Evolutionary conservation across 2,888 invertebrate genomes (phyloP).

Genomic region (Brenthis ino): DNA sequence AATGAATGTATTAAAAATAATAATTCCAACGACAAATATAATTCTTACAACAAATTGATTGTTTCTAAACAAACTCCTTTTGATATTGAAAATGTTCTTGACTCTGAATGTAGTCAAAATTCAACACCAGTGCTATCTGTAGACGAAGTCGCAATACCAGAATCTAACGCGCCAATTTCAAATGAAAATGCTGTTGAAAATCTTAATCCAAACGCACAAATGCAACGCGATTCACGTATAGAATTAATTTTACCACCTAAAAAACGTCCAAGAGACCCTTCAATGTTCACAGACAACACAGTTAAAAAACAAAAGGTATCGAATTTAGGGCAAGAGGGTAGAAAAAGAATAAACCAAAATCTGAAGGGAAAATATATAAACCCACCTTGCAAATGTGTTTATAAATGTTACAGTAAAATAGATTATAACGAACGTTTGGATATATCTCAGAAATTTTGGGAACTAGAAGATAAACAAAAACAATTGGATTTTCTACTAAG

Average conservation of each 20-base stretch:
- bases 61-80: too few species aligned
- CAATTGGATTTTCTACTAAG: slow-evolving; percentile 10
- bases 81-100: background rate
- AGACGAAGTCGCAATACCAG: background rate
- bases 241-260: slow-evolving; percentile 15
- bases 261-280: slow-evolving; percentile 6
- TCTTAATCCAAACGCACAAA: background rate
- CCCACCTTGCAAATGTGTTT: slow-evolving; percentile 4
- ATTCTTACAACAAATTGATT: too few species aligned
- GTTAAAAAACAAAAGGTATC: background rate
- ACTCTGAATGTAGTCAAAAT: slow-evolving; percentile 2
- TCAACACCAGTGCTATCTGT: background rate
- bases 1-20: slow-evolving; percentile 10
- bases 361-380: background rate
- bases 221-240: slow-evolving; percentile 2
- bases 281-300: background rate
- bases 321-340: background rate
- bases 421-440: slow-evolving; percentile 1
- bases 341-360: background rate
- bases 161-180: background rate
- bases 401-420: slow-evolving; percentile 12
- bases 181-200: background rate
- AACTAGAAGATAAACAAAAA: background rate
- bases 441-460: background rate
- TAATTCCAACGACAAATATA: background rate